Evolutionary conservation across 2,888 invertebrate species (phyloP), one percentile per base, ranked within the genome.

Genomic region (Cryptocheilus praepositus): DNA sequence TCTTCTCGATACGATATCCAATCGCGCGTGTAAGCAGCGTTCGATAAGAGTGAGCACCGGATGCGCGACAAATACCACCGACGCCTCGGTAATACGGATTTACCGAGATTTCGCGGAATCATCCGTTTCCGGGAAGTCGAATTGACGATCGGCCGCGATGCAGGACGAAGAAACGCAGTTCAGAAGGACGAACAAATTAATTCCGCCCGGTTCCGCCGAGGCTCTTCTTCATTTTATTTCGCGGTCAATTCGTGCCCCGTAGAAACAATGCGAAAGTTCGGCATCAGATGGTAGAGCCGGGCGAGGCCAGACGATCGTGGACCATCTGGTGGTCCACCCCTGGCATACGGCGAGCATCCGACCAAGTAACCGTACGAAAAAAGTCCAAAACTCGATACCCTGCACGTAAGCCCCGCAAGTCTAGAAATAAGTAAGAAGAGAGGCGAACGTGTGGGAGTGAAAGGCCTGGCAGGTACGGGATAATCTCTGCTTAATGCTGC

Each of bases 311-410:
- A 70, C 70, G 67, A 76, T 65, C 83, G 76, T 79, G 82, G 70
- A 81, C 83, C 85, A 84, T 85, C 84, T 85, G 84, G 75, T 83
- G 83, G 83, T 85, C 81, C 81, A 79, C 64, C 64, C 36, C 67
- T 74, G 68, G 79, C 83, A 85, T 83, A 83, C 83, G 83, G 83
- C 71, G 65, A 83, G 80, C 84, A 81, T 81, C 74, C 73, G 70
- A 73, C 36, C 21, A 64, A 63, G 67, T 69, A 68, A 65, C 65
- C 71, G 62, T 55, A 73, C 59, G 71, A 69, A 77, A 78, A 79
- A 79, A 68, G 67, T 54, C 60, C 58, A 74, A 69, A 74, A 78
- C 71, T 58, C 49, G 76, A 79, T 80, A 80, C 78, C 66, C 67
- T 28, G 69, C 67, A 59, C 59, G 65, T 73, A 73, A 73, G 70